Conservation (phyloP, 2,888 invertebrate species). For the Drosophila macrothrix region DNA sequence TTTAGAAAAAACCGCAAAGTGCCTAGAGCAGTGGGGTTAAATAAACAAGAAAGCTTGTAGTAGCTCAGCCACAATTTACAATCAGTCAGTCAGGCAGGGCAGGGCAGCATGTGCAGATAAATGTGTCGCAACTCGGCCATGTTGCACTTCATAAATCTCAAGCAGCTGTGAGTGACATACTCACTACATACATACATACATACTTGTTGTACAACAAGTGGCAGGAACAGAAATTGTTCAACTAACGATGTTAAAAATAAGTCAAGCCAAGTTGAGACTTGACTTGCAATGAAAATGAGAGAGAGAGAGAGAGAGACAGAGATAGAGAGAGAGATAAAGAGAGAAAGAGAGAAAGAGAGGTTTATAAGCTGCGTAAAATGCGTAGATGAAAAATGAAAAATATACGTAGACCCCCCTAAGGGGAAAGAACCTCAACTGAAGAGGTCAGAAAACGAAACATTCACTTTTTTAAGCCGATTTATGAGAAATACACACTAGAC, state of each 20-base stretch:
- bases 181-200: conserved; percentile 9
- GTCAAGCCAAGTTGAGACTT: conserved; percentile 60
- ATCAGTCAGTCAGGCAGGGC: neutral
- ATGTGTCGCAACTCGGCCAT: conserved; percentile 50
- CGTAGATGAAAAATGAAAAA: conserved; percentile 59
- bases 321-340: neutral
- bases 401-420: conserved; percentile 49
- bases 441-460: conserved; percentile 36
- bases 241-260: conserved; percentile 78
- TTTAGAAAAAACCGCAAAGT: conserved; percentile 22
- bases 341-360: neutral
- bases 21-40: conserved; percentile 16
- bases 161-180: conserved; percentile 70
- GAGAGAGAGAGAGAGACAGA: neutral
- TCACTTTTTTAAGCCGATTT: conserved; percentile 74
- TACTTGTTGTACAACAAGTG: conserved; percentile 71
- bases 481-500: conserved; percentile 71
- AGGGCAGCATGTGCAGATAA: conserved; percentile 40
- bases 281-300: conserved; percentile 45
- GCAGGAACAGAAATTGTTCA: conserved; percentile 36
- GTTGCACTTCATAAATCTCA: conserved; percentile 78
- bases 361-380: conserved; percentile 64
- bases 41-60: conserved; percentile 45
- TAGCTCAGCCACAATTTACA: conserved; percentile 25
- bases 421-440: neutral